Evolutionary conservation across 1,140 invertebrate species (phyloP).

Genomic region (Sesamia nonagrioides): DNA sequence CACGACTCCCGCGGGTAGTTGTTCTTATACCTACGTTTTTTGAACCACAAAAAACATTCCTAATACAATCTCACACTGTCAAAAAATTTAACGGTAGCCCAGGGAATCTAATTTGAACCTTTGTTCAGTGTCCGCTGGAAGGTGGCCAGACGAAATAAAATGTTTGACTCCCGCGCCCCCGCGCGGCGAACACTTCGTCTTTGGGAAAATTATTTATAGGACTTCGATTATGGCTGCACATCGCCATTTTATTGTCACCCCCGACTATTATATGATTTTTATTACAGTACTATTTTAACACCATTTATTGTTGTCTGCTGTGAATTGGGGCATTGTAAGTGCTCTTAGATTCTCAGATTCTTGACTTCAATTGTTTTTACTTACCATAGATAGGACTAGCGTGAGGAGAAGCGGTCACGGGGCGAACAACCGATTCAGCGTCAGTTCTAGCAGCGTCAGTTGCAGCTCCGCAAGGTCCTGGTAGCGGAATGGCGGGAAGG

Average conservation of each 20-base stretch:
- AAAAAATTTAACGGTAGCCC: neutral
- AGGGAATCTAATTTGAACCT: conserved; percentile 21
- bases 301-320: conserved; percentile 26
- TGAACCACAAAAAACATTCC: neutral
- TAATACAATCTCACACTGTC: neutral
- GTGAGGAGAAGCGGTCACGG: too few species aligned
- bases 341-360: neutral
- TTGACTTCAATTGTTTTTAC: neutral
- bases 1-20: neutral
- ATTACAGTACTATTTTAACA: conserved; percentile 24
- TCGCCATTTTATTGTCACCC: conserved; percentile 35
- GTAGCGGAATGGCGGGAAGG: too few species aligned
- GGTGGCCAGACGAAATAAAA: conserved; percentile 40
- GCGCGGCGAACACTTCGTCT: conserved; percentile 28
- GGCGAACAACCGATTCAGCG: too few species aligned
- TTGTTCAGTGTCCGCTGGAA: conserved; percentile 39
- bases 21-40: neutral
- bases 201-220: conserved; percentile 35
- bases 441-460: too few species aligned
- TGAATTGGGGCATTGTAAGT: conserved; percentile 1
- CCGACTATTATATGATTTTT: conserved; percentile 39
- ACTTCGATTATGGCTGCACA: conserved; percentile 33
- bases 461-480: too few species aligned
- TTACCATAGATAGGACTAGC: neutral
- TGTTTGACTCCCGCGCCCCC: neutral